phyloP scores from a whole-genome alignment of 2,888 invertebrate genomes.

The Agrilus cyanescens region DNA sequence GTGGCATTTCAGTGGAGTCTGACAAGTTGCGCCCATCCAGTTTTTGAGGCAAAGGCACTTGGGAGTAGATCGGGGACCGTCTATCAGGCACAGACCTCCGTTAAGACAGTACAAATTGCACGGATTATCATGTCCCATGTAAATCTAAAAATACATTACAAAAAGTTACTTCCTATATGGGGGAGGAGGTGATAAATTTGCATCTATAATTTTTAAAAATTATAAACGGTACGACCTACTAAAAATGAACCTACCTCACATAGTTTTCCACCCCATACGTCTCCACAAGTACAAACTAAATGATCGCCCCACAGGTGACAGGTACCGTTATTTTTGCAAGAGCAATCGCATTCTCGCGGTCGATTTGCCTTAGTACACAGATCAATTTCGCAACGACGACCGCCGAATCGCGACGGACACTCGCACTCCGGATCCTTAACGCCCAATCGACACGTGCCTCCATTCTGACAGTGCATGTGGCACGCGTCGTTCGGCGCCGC shows the following conservation, averaged over 20 bases:
- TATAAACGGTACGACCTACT: background rate
- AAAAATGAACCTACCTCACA: constrained; percentile 35
- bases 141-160: constrained; percentile 21
- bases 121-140: constrained; percentile 49
- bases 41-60: constrained; percentile 44
- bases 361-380: constrained; percentile 36
- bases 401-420: constrained; percentile 36
- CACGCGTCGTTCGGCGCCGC: constrained; percentile 35
- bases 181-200: background rate
- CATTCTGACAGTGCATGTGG: constrained; percentile 45
- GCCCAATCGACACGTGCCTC: constrained; percentile 37
- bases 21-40: constrained; percentile 47
- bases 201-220: constrained; percentile 2
- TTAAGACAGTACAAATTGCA: constrained; percentile 47
- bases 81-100: constrained; percentile 47
- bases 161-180: background rate
- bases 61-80: constrained; percentile 37
- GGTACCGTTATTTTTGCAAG: constrained; percentile 22
- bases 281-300: constrained; percentile 43
- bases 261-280: constrained; percentile 42
- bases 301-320: constrained; percentile 32
- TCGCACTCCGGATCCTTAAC: constrained; percentile 34
- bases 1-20: constrained; percentile 36
- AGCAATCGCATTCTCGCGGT: constrained; percentile 15
- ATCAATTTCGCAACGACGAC: constrained; percentile 41